phyloP scores from a whole-genome alignment of 2,797 vertebrate species.

The Sebastes flavidus region DNA sequence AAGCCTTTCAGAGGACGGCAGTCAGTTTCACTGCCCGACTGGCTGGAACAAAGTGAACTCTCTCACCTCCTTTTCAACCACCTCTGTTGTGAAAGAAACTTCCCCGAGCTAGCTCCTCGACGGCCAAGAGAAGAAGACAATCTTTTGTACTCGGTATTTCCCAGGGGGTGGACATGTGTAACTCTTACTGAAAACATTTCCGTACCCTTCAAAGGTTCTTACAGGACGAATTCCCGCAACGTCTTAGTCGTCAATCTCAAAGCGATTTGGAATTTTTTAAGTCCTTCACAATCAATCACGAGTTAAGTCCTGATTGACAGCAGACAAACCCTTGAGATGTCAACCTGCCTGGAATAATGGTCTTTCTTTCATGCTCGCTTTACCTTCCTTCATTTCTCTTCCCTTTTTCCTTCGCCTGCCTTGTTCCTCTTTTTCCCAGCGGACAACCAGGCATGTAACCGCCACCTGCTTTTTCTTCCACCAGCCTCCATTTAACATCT shows the following conservation, averaged over 20 bases:
- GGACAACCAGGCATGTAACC: slow-evolving; percentile 4
- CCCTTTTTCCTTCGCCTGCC: not conserved
- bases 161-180: slow-evolving; percentile 37
- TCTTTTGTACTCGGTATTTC: slow-evolving; percentile 45
- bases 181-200: slow-evolving; percentile 45
- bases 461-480: not conserved
- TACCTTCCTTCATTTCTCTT: not conserved
- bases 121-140: slow-evolving; percentile 23
- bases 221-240: slow-evolving; percentile 13
- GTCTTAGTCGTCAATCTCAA: slow-evolving; percentile 32
- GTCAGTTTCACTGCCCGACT: slow-evolving; percentile 5
- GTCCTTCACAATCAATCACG: slow-evolving; percentile 40
- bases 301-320: slow-evolving; percentile 43
- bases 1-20: not conserved
- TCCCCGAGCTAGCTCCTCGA: slow-evolving; percentile 2
- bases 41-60: slow-evolving; percentile 28
- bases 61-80: slow-evolving; percentile 12
- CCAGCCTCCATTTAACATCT: slow-evolving; percentile 2
- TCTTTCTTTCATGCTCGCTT: slow-evolving; percentile 25
- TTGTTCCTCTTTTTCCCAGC: slow-evolving; percentile 1
- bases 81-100: slow-evolving; percentile 19
- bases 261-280: slow-evolving; percentile 42
- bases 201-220: slow-evolving; percentile 41
- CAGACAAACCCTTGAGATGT: slow-evolving; percentile 45
- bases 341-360: slow-evolving; percentile 38